These are phyloP conservation scores for Leptinotarsa rubiginosa DNA, from an alignment of 2,888 invertebrate species.

Conservation along the genomic window DNA sequence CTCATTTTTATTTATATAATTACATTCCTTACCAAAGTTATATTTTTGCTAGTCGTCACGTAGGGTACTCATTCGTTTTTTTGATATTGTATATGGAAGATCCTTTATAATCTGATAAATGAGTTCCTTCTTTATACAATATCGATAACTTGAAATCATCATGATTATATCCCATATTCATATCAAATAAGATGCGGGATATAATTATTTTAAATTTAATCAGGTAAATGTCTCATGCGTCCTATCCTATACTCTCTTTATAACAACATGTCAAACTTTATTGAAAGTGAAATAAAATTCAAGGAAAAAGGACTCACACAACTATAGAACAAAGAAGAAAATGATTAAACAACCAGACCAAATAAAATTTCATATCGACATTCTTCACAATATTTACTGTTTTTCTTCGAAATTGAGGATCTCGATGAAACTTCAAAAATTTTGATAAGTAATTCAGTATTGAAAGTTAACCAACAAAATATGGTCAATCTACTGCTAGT, in stretches of 20 bases:
- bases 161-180: slow-evolving; percentile 41
- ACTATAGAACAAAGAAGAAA: too few relatives aligned
- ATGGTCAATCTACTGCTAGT: too few relatives aligned
- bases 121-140: slow-evolving; percentile 34
- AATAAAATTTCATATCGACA: too few relatives aligned
- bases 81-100: slow-evolving; percentile 34
- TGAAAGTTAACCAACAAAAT: too few relatives aligned
- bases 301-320: too few relatives aligned
- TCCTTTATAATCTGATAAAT: slow-evolving; percentile 31
- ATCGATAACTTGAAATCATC: slow-evolving; percentile 22
- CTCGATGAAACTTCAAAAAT: too few relatives aligned
- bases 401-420: too few relatives aligned
- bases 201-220: slow-evolving; percentile 52
- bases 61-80: slow-evolving; percentile 29
- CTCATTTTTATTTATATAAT: slow-evolving; percentile 55
- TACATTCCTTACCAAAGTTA: slow-evolving; percentile 63
- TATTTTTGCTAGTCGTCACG: slow-evolving; percentile 62
- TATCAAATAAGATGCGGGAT: slow-evolving; percentile 49
- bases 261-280: neutral
- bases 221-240: slow-evolving; percentile 62
- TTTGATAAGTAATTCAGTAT: too few relatives aligned
- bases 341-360: too few relatives aligned
- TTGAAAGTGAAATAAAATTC: too few relatives aligned
- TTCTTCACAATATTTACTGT: too few relatives aligned
- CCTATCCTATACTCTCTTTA: slow-evolving; percentile 42